These are phyloP conservation scores for Tuberolachnus salignus DNA, from an alignment of 2,888 invertebrate species.

Conservation along the genomic window DNA sequence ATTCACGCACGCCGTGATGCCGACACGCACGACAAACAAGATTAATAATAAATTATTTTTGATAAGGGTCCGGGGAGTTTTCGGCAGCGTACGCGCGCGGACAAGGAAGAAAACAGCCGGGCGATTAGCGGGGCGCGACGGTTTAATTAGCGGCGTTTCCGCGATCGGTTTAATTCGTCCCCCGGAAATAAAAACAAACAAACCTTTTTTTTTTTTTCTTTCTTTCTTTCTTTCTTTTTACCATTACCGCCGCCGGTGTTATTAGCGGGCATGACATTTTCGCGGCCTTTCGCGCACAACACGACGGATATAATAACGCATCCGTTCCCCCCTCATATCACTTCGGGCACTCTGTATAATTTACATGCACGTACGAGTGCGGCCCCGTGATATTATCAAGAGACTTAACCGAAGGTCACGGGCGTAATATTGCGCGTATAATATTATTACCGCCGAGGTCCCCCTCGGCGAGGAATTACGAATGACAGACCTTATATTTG, in stretches of 20 bases:
- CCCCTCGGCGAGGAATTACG: not conserved
- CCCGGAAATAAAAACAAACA: no score
- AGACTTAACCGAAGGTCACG: slow-evolving; percentile 41
- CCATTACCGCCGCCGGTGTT: not conserved
- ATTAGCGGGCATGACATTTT: slow-evolving; percentile 47
- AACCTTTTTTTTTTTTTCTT: slow-evolving; percentile 30
- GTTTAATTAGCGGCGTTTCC: slow-evolving; percentile 40
- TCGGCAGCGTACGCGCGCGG: no score
- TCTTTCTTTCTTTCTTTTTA: no score
- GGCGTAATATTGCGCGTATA: not conserved
- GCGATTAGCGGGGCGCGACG: slow-evolving; percentile 8
- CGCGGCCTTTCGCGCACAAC: slow-evolving; percentile 39
- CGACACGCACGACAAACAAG: not conserved
- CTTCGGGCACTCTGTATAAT: no score
- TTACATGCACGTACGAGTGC: not conserved
- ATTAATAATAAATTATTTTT: slow-evolving; percentile 14
- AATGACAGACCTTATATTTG: not conserved
- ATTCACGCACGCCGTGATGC: no score
- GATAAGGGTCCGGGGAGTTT: slow-evolving; percentile 21
- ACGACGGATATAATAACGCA: slow-evolving; percentile 23
- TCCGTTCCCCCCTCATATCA: not conserved
- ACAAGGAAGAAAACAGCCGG: not conserved
- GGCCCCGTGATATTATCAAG: slow-evolving; percentile 30
- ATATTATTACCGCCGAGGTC: not conserved
- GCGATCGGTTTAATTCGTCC: slow-evolving; percentile 33